A percentile compares a stretch with the other conserved stretches of the same genome.
Evolutionary conservation across 2,113 vertebrate species (phyloP).

Genomic region (Oceanodroma tethys): DNA sequence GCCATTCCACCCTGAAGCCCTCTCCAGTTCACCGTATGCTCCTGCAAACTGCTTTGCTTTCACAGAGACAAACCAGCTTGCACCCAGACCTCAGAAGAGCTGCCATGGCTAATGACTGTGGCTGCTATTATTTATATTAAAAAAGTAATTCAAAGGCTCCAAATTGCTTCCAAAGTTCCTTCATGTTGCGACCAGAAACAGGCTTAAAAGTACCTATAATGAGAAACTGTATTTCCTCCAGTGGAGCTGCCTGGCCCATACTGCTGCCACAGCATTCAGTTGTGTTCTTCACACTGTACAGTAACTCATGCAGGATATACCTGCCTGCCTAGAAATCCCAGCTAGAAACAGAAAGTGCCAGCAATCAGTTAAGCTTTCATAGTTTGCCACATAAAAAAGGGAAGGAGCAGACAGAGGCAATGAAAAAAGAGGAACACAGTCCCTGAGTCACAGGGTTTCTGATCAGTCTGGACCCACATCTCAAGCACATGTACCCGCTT

Average conservation of each 20-base stretch:
- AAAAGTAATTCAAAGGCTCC: neutral
- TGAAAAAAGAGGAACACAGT: neutral
- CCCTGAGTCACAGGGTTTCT: neutral
- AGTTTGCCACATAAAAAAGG: neutral
- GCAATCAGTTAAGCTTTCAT: neutral
- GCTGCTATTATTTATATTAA: neutral
- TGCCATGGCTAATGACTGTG: neutral
- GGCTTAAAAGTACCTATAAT: neutral
- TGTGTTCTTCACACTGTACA: neutral
- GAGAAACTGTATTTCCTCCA: neutral
- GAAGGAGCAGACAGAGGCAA: neutral
- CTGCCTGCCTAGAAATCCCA: neutral
- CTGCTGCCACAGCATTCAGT: neutral
- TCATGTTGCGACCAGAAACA: neutral
- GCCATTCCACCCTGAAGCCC: neutral
- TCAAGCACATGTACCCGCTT: neutral
- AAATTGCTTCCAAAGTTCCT: neutral
- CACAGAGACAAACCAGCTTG: neutral
- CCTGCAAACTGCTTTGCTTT: neutral
- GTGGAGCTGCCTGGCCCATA: neutral
- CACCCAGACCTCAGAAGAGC: neutral
- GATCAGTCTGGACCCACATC: neutral
- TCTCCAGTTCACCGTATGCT: neutral
- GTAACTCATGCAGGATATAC: neutral
- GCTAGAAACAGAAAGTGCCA: neutral